phyloP scores from a whole-genome alignment of 1,140 invertebrate species.

The Drosophila miranda region DNA sequence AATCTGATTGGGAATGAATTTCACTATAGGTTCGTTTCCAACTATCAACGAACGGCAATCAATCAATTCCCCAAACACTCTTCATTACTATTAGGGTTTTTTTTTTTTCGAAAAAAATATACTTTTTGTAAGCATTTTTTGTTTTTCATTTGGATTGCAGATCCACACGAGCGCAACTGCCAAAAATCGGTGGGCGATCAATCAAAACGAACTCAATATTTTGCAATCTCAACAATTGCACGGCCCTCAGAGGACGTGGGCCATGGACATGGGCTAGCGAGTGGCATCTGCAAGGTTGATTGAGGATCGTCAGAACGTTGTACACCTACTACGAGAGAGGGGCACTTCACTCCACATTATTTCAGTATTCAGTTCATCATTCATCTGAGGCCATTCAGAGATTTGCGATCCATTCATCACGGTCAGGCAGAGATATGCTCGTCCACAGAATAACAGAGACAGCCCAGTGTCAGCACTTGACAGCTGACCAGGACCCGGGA shows the following conservation, averaged over 20 bases:
- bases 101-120: constrained; percentile 29
- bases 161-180: constrained; percentile 38
- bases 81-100: too few species aligned
- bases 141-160: constrained; percentile 13
- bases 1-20: background rate
- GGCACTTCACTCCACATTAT: constrained; percentile 20
- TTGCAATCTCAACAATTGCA: constrained; percentile 53
- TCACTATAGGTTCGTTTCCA: background rate
- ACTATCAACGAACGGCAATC: constrained; percentile 5
- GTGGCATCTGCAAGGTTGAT: constrained; percentile 29
- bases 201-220: constrained; percentile 60
- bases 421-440: constrained; percentile 1
- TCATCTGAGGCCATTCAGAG: constrained; percentile 46
- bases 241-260: constrained; percentile 37
- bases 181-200: constrained; percentile 33
- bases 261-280: constrained; percentile 1
- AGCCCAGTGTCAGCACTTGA: constrained; percentile 55
- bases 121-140: constrained; percentile 55
- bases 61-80: constrained; percentile 23
- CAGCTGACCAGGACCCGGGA: constrained; percentile 60
- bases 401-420: constrained; percentile 62
- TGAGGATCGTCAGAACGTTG: constrained; percentile 4
- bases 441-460: constrained; percentile 6
- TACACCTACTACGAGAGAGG: constrained; percentile 53
- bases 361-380: constrained; percentile 54